Evolutionary conservation across 2,797 vertebrate genomes (phyloP).

Genomic region (Chelon auratus): DNA sequence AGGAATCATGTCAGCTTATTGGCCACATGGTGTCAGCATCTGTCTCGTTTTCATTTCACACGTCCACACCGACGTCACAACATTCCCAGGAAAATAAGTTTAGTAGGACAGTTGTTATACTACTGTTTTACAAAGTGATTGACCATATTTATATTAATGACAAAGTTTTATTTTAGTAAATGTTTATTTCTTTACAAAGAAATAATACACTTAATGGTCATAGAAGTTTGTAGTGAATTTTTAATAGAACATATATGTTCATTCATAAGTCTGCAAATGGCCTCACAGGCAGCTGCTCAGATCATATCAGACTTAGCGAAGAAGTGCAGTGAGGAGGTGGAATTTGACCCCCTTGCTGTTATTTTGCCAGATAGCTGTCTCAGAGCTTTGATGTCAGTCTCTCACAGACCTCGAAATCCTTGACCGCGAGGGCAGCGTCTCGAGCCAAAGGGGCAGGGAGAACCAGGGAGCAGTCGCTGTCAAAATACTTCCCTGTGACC

Average conservation of each 20-base stretch:
- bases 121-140: too few species aligned
- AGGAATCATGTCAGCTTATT: background rate
- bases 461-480: slow-evolving; percentile 83
- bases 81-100: background rate
- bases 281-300: background rate
- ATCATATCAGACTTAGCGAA: background rate
- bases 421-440: slow-evolving; percentile 79
- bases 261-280: background rate
- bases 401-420: slow-evolving; percentile 88
- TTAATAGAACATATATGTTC: background rate
- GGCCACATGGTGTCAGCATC: slow-evolving; percentile 44
- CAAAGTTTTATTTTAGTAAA: background rate
- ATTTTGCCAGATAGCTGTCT: slow-evolving; percentile 33
- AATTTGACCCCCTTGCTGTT: slow-evolving; percentile 29
- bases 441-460: slow-evolving; percentile 79
- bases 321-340: background rate
- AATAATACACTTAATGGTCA: background rate
- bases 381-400: slow-evolving; percentile 82
- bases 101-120: too few species aligned
- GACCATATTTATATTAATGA: background rate
- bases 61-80: background rate
- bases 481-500: slow-evolving; percentile 90
- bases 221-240: background rate
- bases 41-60: background rate
- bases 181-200: background rate